phyloP scores from a whole-genome alignment of 2,888 invertebrate species.

The Mylabris sibirica region DNA sequence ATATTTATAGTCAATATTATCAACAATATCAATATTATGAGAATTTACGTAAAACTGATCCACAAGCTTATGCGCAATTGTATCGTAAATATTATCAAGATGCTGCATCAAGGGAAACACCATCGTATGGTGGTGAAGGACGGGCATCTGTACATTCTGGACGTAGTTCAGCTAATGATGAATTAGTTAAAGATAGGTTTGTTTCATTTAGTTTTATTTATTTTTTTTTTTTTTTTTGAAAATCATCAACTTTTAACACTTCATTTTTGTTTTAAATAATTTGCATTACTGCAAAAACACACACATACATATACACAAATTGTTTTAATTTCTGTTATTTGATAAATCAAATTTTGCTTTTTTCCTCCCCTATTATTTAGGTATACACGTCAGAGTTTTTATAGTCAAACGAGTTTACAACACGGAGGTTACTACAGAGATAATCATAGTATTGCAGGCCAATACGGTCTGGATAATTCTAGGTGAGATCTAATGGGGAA shows the following conservation, averaged over 20 bases:
- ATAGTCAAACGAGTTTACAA: constrained; percentile 58
- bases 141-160: constrained; percentile 84
- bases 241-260: constrained; percentile 1
- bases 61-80: constrained; percentile 79
- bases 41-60: constrained; percentile 78
- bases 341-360: constrained; percentile 2
- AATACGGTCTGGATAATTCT: constrained; percentile 60
- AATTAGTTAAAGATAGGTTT: constrained; percentile 66
- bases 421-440: constrained; percentile 61
- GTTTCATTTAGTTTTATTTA: constrained; percentile 48
- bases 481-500: constrained; percentile 54
- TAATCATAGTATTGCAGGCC: constrained; percentile 55
- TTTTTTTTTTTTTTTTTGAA: neutral
- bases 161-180: constrained; percentile 79
- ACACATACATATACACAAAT: constrained; percentile 8
- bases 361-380: constrained; percentile 46
- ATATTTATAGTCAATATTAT: constrained; percentile 69
- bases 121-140: constrained; percentile 65
- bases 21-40: constrained; percentile 77
- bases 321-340: neutral
- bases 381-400: constrained; percentile 62
- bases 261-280: constrained; percentile 11
- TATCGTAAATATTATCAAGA: constrained; percentile 74
- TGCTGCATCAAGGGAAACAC: constrained; percentile 46
- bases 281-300: constrained; percentile 2